Conservation (phyloP, 2,797 vertebrate genomes). For the Pterois miles region DNA sequence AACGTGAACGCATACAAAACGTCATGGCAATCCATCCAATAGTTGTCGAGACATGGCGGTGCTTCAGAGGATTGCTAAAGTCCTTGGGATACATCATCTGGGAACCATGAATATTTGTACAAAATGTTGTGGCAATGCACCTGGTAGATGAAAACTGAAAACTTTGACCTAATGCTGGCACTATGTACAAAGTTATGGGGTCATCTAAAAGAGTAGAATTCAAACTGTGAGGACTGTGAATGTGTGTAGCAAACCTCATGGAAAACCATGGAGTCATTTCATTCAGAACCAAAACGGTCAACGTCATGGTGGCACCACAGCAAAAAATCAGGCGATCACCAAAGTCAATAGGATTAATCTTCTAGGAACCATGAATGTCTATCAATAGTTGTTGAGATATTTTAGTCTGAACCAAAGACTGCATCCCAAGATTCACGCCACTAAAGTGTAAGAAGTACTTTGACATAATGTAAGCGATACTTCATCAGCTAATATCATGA, state of each 20-base stretch:
- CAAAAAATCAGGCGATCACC: neutral
- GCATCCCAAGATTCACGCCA: neutral
- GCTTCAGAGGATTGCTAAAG: neutral
- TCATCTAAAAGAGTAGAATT: neutral
- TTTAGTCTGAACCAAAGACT: neutral
- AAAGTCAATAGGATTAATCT: neutral
- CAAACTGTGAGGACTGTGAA: neutral
- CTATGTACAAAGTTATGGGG: neutral
- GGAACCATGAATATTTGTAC: neutral
- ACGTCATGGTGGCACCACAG: neutral
- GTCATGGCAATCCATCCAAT: neutral
- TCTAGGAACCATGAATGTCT: neutral
- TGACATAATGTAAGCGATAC: neutral
- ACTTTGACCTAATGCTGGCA: neutral
- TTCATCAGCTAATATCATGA: neutral
- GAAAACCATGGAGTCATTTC: neutral
- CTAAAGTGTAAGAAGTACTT: constrained; percentile 5
- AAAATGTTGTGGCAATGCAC: neutral
- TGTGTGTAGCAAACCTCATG: neutral
- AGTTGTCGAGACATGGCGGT: neutral
- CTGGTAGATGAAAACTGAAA: neutral
- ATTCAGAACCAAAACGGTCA: neutral
- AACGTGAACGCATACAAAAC: neutral
- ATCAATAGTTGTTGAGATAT: neutral
- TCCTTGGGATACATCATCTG: neutral